Base-by-base conservation (phyloP, 2,113 vertebrate genomes). In the Rhabdornis inornatus region DNA sequence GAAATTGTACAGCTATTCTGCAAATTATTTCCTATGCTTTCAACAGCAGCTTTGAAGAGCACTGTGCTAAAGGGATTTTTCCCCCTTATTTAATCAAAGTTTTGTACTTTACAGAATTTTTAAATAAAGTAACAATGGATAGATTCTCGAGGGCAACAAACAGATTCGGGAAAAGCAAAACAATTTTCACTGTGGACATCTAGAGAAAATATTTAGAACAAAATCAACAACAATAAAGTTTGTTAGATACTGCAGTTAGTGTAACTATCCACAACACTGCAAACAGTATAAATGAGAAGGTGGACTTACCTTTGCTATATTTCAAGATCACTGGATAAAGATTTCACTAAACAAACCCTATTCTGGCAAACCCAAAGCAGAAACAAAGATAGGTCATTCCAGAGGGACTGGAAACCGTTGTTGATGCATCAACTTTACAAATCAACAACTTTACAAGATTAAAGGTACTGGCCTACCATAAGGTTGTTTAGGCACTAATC, bases 241-340 rank as follows among this genome's bases (percentile, higher is more conserved):
- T 42, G 40, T 42, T 42, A 91, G 30, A 64, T 68, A 65, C 82
- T 89, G 89, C 47, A 83, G 44, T 60, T 75, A 61, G 44, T 47
- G 65, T 81, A 71, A 76, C 42, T 76, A 71, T 11, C 17, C 61
- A 89, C 52, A 87, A 37, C 25, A 52, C 59, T 87, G 69, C 24
- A 75, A 94, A 82, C 10, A 87, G 52, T 59, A 90, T 44, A 94
- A 81, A 92, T 59, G 45, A 90, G 64, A 95, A 94, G 65, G 61
- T 79, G 25, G 60, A 91, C 65, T 94, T 95, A 92, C 77, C 86
- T 95, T 64, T 52, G 31, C 72, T 84, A 87, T 66, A 92, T 91
- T 93, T 93, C 87, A 95, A 94, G 75, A 92, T 83, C 37, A 91
- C 53, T 75, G 69, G 72, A 82, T 61, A 95, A 92, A 90, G 25